A percentile compares a stretch with the other conserved stretches of the same genome.
These are phyloP conservation scores for Glareola pratincola DNA, from an alignment of 2,113 vertebrate genomes.

Conservation along the genomic window DNA sequence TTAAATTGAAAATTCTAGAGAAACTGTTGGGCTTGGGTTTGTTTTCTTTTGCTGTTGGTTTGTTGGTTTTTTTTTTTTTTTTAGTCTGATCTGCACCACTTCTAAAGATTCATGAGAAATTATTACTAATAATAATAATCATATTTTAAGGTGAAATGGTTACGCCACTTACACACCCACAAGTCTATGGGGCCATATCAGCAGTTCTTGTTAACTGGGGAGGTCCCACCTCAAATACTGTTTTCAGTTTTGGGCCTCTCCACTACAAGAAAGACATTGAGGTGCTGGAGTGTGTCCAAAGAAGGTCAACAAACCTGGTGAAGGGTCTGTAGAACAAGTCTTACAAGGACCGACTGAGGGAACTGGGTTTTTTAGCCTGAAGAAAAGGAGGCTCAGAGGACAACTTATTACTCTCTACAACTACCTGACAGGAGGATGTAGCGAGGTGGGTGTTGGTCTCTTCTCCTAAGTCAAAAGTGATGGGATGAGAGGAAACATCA, in stretches of 20 bases:
- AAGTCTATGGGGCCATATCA: rapidly evolving
- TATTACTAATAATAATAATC: not conserved
- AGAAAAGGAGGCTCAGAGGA: not conserved
- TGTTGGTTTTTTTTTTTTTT: not conserved
- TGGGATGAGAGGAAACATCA: not conserved
- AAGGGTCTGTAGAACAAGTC: not conserved
- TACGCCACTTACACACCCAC: not conserved
- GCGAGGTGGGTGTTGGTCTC: rapidly evolving
- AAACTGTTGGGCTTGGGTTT: not conserved
- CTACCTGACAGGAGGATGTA: not conserved
- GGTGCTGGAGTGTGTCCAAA: not conserved
- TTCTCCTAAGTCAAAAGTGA: not conserved
- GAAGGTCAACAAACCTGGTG: not conserved
- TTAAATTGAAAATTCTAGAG: not conserved
- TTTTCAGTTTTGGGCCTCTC: not conserved
- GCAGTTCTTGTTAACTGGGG: not conserved
- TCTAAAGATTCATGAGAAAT: not conserved
- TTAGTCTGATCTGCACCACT: not conserved
- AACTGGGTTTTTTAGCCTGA: not conserved
- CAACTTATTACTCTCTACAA: rapidly evolving
- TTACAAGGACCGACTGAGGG: too few relatives aligned
- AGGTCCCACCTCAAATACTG: not conserved
- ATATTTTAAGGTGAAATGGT: not conserved
- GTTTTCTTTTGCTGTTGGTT: not conserved
- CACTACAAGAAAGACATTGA: not conserved